phyloP scores from a whole-genome alignment of 2,888 invertebrate species.

The Athalia circularis region DNA sequence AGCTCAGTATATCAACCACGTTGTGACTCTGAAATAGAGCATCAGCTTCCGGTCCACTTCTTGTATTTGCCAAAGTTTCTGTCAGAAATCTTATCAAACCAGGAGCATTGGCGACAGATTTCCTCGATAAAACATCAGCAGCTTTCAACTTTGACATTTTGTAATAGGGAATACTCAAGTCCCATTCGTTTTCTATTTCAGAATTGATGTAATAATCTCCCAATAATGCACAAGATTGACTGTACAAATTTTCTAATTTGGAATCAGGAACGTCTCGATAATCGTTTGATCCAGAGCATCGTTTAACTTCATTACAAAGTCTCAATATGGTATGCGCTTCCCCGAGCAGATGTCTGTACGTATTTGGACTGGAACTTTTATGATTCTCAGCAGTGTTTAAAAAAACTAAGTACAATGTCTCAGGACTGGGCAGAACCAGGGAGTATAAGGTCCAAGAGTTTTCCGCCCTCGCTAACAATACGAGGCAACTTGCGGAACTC shows the following conservation, averaged over 20 bases:
- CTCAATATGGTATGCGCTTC: conserved; percentile 84
- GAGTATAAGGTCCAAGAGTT: conserved; percentile 85
- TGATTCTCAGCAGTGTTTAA: conserved; percentile 81
- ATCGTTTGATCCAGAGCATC: conserved; percentile 59
- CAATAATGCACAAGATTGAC: conserved; percentile 77
- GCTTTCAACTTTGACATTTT: conserved; percentile 76
- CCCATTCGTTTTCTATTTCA: conserved; percentile 70
- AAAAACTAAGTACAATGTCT: conserved; percentile 82
- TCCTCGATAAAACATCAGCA: conserved; percentile 74
- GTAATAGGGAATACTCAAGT: conserved; percentile 76
- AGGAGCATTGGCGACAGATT: conserved; percentile 64
- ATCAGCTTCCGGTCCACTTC: conserved; percentile 74
- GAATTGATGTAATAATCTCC: conserved; percentile 78
- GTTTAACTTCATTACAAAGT: conserved; percentile 72
- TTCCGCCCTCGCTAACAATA: conserved; percentile 78
- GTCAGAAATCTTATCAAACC: conserved; percentile 67
- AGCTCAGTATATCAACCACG: conserved; percentile 66
- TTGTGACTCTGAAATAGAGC: conserved; percentile 72
- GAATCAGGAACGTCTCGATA: conserved; percentile 44
- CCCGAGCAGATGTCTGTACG: conserved; percentile 83
- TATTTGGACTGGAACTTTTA: conserved; percentile 79
- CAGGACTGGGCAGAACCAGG: conserved; percentile 80
- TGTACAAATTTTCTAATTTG: conserved; percentile 74
- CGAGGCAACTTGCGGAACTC: conserved; percentile 75
- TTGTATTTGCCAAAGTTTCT: conserved; percentile 71